Conservation (phyloP, 1,140 invertebrate species). For the Lanistes nyassanus region DNA sequence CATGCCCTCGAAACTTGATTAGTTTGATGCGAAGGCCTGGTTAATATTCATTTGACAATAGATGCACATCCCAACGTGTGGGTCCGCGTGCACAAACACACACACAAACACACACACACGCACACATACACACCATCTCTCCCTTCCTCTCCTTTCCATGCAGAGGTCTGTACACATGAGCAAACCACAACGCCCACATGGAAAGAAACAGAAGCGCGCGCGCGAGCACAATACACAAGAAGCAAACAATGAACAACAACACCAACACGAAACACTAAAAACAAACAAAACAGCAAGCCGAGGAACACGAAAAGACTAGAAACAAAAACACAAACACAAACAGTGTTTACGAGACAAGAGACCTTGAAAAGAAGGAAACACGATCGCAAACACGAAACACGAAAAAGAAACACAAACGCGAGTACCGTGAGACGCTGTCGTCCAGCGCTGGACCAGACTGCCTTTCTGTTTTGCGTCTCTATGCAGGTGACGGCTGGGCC, state of each 20-base stretch:
- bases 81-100: background rate
- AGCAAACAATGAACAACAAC: background rate
- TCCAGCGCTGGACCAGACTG: too few species aligned
- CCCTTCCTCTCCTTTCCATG: slow-evolving; percentile 9
- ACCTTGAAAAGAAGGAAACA: background rate
- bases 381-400: too few species aligned
- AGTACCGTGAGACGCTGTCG: too few species aligned
- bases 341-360: background rate
- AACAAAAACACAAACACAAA: background rate
- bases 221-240: background rate
- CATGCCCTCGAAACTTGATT: too few species aligned
- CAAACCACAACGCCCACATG: slow-evolving; percentile 35
- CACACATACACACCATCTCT: slow-evolving; percentile 28
- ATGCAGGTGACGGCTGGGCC: too few species aligned
- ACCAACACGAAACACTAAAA: background rate
- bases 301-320: background rate
- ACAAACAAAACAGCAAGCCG: background rate
- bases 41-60: too few species aligned
- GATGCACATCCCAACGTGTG: too few species aligned
- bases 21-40: too few species aligned
- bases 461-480: background rate
- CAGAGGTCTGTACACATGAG: slow-evolving; percentile 28
- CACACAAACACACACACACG: slow-evolving; percentile 14
- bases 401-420: too few species aligned
- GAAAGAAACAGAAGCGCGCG: slow-evolving; percentile 33